Conservation (phyloP, 2,113 vertebrate species). For the Barbus barbus region DNA sequence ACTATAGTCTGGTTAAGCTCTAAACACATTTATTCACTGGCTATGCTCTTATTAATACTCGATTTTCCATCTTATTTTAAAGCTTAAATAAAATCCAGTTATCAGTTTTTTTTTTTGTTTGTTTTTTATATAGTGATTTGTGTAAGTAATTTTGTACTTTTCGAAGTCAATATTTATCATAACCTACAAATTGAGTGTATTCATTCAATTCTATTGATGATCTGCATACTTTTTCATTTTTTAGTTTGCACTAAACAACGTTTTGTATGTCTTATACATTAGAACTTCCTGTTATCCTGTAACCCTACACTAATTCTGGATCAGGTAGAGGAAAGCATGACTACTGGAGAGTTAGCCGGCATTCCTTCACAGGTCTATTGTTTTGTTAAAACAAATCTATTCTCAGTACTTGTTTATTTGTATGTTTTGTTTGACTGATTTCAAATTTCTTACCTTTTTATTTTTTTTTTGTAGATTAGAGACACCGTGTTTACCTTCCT, state of each 20-base stretch:
- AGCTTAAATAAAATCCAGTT: too few relatives aligned
- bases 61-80: too few relatives aligned
- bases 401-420: neutral
- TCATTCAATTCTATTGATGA: too few relatives aligned
- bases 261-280: constrained; percentile 31
- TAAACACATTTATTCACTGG: neutral
- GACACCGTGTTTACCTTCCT: constrained; percentile 79
- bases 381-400: neutral
- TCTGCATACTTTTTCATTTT: too few relatives aligned
- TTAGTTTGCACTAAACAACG: too few relatives aligned
- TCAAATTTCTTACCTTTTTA: neutral
- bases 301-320: constrained; percentile 78
- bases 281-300: constrained; percentile 83
- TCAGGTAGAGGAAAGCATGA: constrained; percentile 86
- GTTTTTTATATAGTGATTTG: too few relatives aligned
- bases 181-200: too few relatives aligned
- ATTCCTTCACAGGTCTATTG: constrained; percentile 89
- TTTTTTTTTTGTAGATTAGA: constrained; percentile 74
- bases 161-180: too few relatives aligned
- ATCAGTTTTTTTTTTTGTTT: too few relatives aligned
- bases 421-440: neutral
- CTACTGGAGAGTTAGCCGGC: constrained; percentile 81
- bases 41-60: too few relatives aligned
- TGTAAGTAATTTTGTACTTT: too few relatives aligned
- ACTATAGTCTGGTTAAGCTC: too few relatives aligned